phyloP scores from a whole-genome alignment of 35 echinoderm and acorn worm species.

The Patiria miniata region DNA sequence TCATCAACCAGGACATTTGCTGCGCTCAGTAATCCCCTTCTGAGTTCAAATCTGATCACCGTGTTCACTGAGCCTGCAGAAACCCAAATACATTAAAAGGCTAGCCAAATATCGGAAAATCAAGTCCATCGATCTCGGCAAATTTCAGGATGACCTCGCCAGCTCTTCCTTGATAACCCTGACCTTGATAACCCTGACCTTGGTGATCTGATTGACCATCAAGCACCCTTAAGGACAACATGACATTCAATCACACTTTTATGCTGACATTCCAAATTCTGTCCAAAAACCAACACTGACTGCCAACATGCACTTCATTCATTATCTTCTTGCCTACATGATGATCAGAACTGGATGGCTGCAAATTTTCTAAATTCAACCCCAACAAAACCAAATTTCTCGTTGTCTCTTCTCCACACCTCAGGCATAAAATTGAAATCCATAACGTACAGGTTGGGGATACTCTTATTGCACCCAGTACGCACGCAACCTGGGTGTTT shows the following conservation, averaged over 20 bases:
- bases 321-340: too few species aligned
- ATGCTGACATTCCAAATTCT: not conserved
- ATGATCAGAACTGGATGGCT: not conserved
- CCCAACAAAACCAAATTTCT: too few species aligned
- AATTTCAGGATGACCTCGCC: not conserved
- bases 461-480: too few species aligned
- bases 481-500: too few species aligned
- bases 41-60: conserved; percentile 28
- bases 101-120: not conserved
- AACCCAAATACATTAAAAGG: not conserved
- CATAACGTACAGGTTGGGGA: too few species aligned
- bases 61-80: conserved; percentile 17
- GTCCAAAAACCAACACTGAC: not conserved
- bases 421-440: too few species aligned
- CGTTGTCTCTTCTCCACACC: too few species aligned
- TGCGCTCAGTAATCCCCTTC: not conserved
- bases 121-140: not conserved
- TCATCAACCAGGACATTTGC: not conserved
- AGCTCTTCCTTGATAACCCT: not conserved
- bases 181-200: not conserved
- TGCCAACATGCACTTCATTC: too few species aligned
- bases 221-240: conserved; percentile 33
- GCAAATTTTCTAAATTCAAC: too few species aligned
- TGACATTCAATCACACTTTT: not conserved
- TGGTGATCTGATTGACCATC: conserved; percentile 36